Evolutionary conservation across 2,888 invertebrate species (phyloP), one percentile per base, ranked within the genome.

Genomic region (Drosophila buzzatii): DNA sequence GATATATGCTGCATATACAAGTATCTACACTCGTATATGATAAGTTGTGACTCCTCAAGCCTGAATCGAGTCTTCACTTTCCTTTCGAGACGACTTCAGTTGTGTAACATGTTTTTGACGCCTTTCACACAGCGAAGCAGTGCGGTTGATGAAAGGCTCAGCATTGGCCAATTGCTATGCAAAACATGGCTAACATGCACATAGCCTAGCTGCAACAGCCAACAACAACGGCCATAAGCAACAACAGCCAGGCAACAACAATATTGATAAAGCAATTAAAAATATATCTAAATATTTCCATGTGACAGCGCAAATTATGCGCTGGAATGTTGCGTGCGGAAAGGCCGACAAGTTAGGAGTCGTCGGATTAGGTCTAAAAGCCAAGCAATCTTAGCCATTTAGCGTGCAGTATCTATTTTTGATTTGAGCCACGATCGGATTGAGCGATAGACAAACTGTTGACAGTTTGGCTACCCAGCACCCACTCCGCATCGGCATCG

Each of bases 201-300:
- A 56, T 64, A 53, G 70, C 9, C 57, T 52, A 47, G 31, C 58
- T 39, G 49, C 59, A 23, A 37, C 37, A 14, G 0, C 39, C 39
- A 16, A 16, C 39, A 39, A 39, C 42, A 44, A 27, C 27, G 6
- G 27, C 27, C 27, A n/a, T n/a, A 23, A 3, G 23, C 35, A 45
- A 9, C 59, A 31, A 18, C 63, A 49, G 0, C n/a, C 61, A 66
- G 14, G 27, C 70, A 65, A 68, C 72, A 75, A 75, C 70, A 44
- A 76, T 65, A 69, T 69, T 90, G 89, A 89, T 89, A 90, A 86
- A 90, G 90, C 89, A 90, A 89, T 89, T 90, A 89, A 90, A 89
- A 89, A 76, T 76, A 79, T 89, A 79, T 74, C 76, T 77, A 77
- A 73, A 89, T 80, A 85, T 78, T 79, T 86, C 62, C 76, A 79